Percentiles rank a stretch among this genome's conserved stretches.
phyloP scores from a whole-genome alignment of 2,888 invertebrate species.

The Liodrosophila aerea region DNA sequence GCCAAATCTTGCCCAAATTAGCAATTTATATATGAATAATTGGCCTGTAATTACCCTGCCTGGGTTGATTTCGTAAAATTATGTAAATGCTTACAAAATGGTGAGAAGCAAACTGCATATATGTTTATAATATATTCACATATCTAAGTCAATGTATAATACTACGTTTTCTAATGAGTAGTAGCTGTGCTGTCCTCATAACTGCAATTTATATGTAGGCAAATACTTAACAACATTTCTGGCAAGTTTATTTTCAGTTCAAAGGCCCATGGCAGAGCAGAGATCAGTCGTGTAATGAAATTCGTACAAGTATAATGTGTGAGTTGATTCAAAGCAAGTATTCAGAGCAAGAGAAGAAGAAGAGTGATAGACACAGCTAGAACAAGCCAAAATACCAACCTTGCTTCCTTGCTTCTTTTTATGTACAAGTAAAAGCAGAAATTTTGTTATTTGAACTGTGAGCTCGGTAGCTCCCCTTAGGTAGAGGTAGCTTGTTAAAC shows the following conservation, averaged over 20 bases:
- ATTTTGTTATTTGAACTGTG: slow-evolving; percentile 74
- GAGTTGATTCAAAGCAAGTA: not conserved
- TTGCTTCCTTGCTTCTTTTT: slow-evolving; percentile 14
- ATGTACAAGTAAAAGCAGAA: slow-evolving; percentile 59
- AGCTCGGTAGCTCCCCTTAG: slow-evolving; percentile 49
- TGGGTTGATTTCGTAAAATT: slow-evolving; percentile 32
- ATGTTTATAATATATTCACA: slow-evolving; percentile 7
- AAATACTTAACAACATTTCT: slow-evolving; percentile 32
- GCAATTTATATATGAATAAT: slow-evolving; percentile 25
- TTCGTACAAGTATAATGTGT: slow-evolving; percentile 3
- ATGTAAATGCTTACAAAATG: slow-evolving; percentile 45
- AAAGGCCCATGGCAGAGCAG: slow-evolving; percentile 26
- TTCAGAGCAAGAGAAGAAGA: not conserved
- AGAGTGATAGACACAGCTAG: not conserved
- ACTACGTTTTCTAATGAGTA: slow-evolving; percentile 8
- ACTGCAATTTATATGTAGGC: slow-evolving; percentile 26
- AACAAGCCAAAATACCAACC: slow-evolving; percentile 31
- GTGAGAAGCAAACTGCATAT: no score
- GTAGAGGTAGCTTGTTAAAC: slow-evolving; percentile 77
- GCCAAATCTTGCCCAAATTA: no score
- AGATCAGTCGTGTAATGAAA: slow-evolving; percentile 55
- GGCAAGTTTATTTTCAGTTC: slow-evolving; percentile 30
- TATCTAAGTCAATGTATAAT: slow-evolving; percentile 9
- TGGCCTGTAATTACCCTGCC: slow-evolving; percentile 40
- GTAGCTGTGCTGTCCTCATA: slow-evolving; percentile 8